Base-by-base conservation (phyloP, 2,888 invertebrate genomes). In the Aphodius sticticus region DNA sequence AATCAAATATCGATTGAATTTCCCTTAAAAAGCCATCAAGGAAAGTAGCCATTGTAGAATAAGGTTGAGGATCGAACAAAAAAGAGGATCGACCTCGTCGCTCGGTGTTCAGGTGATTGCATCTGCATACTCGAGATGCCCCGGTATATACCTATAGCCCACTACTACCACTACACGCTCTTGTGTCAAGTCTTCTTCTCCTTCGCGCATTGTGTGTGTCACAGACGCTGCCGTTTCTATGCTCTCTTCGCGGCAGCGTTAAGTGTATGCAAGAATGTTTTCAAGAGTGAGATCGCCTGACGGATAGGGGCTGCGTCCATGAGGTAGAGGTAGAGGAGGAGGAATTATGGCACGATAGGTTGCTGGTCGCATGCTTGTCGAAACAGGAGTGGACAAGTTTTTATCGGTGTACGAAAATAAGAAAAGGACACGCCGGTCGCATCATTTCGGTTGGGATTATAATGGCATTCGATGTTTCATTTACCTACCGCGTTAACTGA, bases 251-350 rank as follows among this genome's bases (percentile, higher is more conserved):
- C n/a, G 35, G 74, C 7, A 26, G 37, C 16, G 36, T n/a, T 36
- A 74, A 74, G 74, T 74, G 74, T 74, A 74, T 74, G 74, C 74
- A 74, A 74, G 74, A 74, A 74, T 74, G 74, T 74, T 37, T 35
- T 35, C 74, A 37, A 35, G n/a, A n/a, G 74, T 12, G 74, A 74
- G 74, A 74, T 74, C 7, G 53, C 7, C 9, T 2, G 7, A 12
- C 53, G 1, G 53, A 12, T 53, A 53, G 1, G 53, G 12, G 12
- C 12, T 2, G 1, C 9, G 12, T 2, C 26, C 26, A 53, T 12
- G 53, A 2, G 53, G 74, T 26, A 36, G 74, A 35, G 74, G 37
- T 74, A 74, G 35, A 74, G 26, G 74, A 74, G 26, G 74, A 74
- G n/a, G 35, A n/a, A 36, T 74, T 74, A 36, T 36, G 74, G n/a